phyloP scores from a whole-genome alignment of 2,113 vertebrate genomes.

The Edolisoma coerulescens region DNA sequence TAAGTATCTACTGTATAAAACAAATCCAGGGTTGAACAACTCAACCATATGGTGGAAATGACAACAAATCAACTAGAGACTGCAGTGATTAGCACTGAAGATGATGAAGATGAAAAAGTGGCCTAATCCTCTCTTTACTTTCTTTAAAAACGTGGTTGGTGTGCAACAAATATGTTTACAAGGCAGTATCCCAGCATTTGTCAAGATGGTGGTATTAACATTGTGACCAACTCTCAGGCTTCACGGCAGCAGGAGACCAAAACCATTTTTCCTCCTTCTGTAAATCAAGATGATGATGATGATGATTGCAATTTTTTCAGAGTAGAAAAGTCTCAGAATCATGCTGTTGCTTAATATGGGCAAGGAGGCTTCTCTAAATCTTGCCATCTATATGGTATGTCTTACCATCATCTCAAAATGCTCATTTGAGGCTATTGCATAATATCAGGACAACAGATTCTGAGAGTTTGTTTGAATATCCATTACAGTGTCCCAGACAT shows the following conservation, averaged over 20 bases:
- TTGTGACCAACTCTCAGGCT: neutral
- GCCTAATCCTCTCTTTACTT: neutral
- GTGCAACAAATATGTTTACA: neutral
- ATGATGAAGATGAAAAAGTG: neutral
- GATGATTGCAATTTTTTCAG: neutral
- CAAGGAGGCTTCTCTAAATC: neutral
- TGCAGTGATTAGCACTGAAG: neutral
- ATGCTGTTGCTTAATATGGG: neutral
- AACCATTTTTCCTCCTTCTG: neutral
- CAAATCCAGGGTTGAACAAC: neutral
- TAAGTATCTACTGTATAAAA: neutral
- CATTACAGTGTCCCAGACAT: neutral
- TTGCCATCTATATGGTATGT: neutral
- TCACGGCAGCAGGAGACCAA: neutral
- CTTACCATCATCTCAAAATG: neutral
- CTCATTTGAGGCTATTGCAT: fast-evolving
- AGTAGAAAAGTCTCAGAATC: neutral
- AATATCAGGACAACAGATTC: neutral
- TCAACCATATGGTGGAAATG: neutral
- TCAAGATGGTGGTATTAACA: neutral
- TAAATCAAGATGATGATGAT: neutral
- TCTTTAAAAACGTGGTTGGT: neutral
- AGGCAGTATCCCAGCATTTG: neutral
- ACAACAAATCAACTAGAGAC: neutral
- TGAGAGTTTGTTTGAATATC: neutral